Evolutionary conservation across 2,888 invertebrate genomes (phyloP), one percentile per base, ranked within the genome.

Genomic region (Torymus texanus): DNA sequence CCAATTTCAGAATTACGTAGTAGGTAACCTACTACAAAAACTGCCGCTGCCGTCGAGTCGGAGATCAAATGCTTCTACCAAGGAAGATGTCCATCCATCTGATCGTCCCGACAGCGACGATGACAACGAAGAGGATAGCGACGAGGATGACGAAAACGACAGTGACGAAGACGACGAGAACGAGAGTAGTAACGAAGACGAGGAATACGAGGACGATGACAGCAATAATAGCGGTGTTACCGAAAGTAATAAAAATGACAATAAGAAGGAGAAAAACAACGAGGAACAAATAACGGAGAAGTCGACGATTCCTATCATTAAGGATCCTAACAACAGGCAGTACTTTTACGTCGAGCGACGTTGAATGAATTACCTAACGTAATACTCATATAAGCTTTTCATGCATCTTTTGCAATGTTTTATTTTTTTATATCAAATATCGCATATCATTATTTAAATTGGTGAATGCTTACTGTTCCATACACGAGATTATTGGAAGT

Each of bases 331-430:
- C 51, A 62, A 71, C 21, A 85, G 85, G 62, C 71, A 83, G 14
- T 87, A 85, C 66, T 85, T 85, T 79, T 87, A 86, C 75, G 77
- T 86, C 41, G 84, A 86, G n/a, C 50, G 73, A 74, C 70, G 70
- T 53, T 71, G 51, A 72, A 75, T 63, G 66, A 77, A 51, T 55
- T 11, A 70, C 56, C 41, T 41, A 41, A 68, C 21, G 63, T 70
- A 65, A 68, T 59, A 51, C 24, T 5, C 24, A 75, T 51, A 24
- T 12, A 63, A 78, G 74, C 72, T 65, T 68, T 4, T 10, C 67
- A 63, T 56, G 16, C 61, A 70, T 72, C 13, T 56, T 55, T 55
- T 67, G 24, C 56, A 68, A 56, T 41, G 29, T 29, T 3, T 29
- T 21, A 21, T 29, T 41, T 24, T 73, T 68, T 73, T 78, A n/a